Conservation (phyloP, 1,140 invertebrate genomes). For the Hormaphis cornu region DNA sequence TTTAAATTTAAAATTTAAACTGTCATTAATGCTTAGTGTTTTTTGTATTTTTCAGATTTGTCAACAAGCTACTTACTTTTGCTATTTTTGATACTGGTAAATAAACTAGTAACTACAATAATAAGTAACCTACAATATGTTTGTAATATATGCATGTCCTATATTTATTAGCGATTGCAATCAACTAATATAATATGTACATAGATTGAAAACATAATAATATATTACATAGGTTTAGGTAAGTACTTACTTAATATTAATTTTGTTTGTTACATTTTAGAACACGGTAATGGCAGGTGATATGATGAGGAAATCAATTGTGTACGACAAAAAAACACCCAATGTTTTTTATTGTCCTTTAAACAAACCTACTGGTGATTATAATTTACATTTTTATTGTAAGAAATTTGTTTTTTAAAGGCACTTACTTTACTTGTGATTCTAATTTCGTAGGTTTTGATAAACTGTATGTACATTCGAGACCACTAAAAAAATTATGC, state of each 20-base stretch:
- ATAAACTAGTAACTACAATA: not conserved
- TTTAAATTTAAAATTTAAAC: not conserved
- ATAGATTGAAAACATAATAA: not conserved
- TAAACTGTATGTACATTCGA: slow-evolving; percentile 57
- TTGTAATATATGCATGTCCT: too few relatives aligned
- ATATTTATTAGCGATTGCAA: too few relatives aligned
- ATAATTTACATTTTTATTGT: too few relatives aligned
- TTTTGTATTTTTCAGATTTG: slow-evolving; percentile 9
- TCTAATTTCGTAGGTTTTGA: slow-evolving; percentile 45
- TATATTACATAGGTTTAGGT: not conserved
- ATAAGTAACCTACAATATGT: not conserved
- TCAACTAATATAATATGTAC: too few relatives aligned
- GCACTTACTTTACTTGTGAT: too few relatives aligned
- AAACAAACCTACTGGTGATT: slow-evolving; percentile 55
- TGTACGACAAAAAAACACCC: slow-evolving; percentile 72
- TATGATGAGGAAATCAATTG: slow-evolving; percentile 69
- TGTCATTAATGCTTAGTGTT: not conserved
- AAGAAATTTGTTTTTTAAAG: too few relatives aligned
- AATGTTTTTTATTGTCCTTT: slow-evolving; percentile 75
- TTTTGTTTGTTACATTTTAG: slow-evolving; percentile 33
- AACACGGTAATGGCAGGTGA: slow-evolving; percentile 50
- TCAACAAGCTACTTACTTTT: not conserved
- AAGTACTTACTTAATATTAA: not conserved
- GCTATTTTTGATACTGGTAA: slow-evolving; percentile 7
- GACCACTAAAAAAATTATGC: slow-evolving; percentile 61